Conservation (phyloP, 2,113 vertebrate species). For the Grammomys surdaster region DNA sequence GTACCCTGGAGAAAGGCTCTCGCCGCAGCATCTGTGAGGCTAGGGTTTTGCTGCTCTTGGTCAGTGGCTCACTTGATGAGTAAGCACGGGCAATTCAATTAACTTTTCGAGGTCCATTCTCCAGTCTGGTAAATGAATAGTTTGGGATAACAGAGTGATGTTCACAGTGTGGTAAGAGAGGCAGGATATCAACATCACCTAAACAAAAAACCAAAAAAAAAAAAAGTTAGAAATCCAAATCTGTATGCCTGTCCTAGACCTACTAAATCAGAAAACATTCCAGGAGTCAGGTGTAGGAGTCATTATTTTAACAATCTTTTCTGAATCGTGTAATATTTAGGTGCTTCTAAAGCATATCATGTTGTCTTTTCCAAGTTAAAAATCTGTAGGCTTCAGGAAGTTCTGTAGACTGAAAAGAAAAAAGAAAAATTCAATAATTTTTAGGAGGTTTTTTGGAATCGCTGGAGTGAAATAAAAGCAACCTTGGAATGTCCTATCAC, state of each 20-base stretch:
- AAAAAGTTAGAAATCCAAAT: slow-evolving; percentile 1
- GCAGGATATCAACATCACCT: not conserved
- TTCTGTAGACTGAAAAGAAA: not conserved
- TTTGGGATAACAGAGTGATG: slow-evolving; percentile 10
- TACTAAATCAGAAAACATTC: not conserved
- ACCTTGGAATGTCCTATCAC: not conserved
- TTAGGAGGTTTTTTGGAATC: not conserved
- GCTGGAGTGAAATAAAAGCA: not conserved
- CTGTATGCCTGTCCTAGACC: not conserved
- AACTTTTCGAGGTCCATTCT: not conserved
- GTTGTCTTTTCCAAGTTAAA: slow-evolving; percentile 1
- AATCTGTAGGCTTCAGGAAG: not conserved
- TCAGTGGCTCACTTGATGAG: slow-evolving; percentile 57
- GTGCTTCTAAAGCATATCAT: not conserved
- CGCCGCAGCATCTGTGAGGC: slow-evolving; percentile 62
- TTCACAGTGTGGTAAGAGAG: not conserved
- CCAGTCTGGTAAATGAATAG: slow-evolving; percentile 25
- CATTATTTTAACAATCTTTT: slow-evolving; percentile 31
- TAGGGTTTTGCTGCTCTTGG: slow-evolving; percentile 17
- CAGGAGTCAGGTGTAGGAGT: not conserved
- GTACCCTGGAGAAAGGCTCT: slow-evolving; percentile 49
- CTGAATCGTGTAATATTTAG: not conserved
- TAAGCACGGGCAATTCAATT: slow-evolving; percentile 68
- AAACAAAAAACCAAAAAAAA: not conserved
- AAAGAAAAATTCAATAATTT: not conserved